phyloP scores from a whole-genome alignment of 1,140 invertebrate genomes.

The Philotrypesis tridentata region DNA sequence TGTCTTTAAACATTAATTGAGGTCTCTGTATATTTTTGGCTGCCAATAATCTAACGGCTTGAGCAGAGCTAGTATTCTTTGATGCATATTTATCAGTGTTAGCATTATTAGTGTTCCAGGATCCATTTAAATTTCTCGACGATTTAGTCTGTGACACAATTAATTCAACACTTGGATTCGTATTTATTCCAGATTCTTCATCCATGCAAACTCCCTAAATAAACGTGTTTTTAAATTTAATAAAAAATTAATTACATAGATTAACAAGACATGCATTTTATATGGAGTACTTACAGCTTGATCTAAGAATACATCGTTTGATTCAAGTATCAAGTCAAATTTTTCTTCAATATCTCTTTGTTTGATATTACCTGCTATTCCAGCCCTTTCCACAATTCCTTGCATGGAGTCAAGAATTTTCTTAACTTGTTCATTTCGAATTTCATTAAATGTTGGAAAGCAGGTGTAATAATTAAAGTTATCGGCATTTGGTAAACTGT shows the following conservation, averaged over 20 bases:
- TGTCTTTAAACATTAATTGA: conserved; percentile 88
- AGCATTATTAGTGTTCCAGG: conserved; percentile 73
- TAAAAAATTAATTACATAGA: neutral
- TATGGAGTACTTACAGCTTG: conserved; percentile 77
- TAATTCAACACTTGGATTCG: conserved; percentile 71
- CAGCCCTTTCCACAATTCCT: conserved; percentile 76
- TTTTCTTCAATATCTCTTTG: conserved; percentile 80
- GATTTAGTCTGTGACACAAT: conserved; percentile 59
- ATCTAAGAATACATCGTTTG: conserved; percentile 88
- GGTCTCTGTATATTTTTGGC: conserved; percentile 87
- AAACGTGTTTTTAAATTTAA: conserved; percentile 33
- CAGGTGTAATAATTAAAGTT: conserved; percentile 82
- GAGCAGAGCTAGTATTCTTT: conserved; percentile 27
- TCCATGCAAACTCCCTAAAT: conserved; percentile 78
- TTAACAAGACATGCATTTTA: neutral
- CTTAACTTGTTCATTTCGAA: conserved; percentile 76
- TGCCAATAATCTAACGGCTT: conserved; percentile 78
- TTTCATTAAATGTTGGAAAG: conserved; percentile 80
- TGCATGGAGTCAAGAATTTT: conserved; percentile 75
- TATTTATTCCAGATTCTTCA: conserved; percentile 80
- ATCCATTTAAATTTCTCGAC: conserved; percentile 68
- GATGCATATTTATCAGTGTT: neutral
- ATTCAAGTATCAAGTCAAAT: conserved; percentile 83
- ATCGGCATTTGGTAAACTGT: conserved; percentile 80
- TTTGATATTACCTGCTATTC: conserved; percentile 77